Evolutionary conservation across 2,888 invertebrate genomes (phyloP).

Genomic region (Chorisops tibialis): DNA sequence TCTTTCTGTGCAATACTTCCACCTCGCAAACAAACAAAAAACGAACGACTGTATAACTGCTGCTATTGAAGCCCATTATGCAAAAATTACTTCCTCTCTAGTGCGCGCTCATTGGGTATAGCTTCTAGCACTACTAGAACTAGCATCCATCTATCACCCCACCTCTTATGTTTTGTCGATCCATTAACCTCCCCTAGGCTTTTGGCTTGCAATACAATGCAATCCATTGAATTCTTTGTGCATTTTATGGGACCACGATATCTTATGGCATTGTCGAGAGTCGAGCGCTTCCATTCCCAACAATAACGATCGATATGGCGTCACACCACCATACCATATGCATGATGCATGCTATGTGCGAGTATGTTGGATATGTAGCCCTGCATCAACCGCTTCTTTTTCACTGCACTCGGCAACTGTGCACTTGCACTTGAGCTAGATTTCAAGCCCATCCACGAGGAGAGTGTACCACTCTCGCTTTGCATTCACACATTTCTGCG

Average conservation of each 20-base stretch:
- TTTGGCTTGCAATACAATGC: constrained; percentile 14
- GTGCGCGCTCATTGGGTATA: no score
- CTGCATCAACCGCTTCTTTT: not conserved
- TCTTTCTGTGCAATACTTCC: no score
- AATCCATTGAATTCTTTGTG: constrained; percentile 10
- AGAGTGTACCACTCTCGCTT: not conserved
- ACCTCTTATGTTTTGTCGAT: no score
- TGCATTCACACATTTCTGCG: no score
- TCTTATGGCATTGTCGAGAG: not conserved
- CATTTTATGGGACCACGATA: not conserved
- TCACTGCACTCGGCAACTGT: constrained; percentile 23
- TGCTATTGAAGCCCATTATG: no score
- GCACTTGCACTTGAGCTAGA: constrained; percentile 37
- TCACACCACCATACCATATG: not conserved
- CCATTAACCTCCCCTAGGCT: no score
- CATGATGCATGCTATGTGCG: not conserved
- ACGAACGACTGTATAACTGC: no score
- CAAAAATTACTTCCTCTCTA: no score
- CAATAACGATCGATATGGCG: constrained; percentile 2
- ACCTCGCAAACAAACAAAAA: no score
- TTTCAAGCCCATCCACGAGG: constrained; percentile 29
- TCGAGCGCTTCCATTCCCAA: constrained; percentile 10
- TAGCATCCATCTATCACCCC: no score
- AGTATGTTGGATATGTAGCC: not conserved
- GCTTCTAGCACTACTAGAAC: no score